phyloP scores from a whole-genome alignment of 30 jellyfish, hydroid and myxozoan genomes.

The Pseudorhiza aurosa region DNA sequence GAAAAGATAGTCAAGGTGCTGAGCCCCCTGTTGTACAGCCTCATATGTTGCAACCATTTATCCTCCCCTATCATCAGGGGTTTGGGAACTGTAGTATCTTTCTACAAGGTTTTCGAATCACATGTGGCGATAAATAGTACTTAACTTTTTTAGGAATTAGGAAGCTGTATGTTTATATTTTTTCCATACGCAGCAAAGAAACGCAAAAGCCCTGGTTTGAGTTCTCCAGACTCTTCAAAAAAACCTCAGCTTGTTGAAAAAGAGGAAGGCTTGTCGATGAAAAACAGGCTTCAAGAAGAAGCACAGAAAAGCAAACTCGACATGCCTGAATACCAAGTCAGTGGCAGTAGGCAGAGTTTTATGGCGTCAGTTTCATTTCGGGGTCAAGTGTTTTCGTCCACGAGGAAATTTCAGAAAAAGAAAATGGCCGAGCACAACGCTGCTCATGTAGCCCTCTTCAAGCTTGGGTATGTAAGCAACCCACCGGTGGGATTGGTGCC shows the following conservation, averaged over 20 bases:
- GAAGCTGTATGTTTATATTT: no score
- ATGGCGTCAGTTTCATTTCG: slow-evolving; percentile 56
- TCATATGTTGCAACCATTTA: no score
- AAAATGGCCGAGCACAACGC: slow-evolving; percentile 75
- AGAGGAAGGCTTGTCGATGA: slow-evolving; percentile 1
- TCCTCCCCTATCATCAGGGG: no score
- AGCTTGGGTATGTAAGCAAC: slow-evolving; percentile 15
- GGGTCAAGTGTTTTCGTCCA: slow-evolving; percentile 37
- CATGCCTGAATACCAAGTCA: slow-evolving; percentile 44
- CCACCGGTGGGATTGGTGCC: slow-evolving; percentile 13
- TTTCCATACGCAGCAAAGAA: slow-evolving; percentile 49
- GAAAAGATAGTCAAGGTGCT: no score
- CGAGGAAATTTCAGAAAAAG: slow-evolving; percentile 27
- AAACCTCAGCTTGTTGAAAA: slow-evolving; percentile 4
- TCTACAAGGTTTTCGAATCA: no score
- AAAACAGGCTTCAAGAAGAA: slow-evolving; percentile 65
- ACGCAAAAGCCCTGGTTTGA: slow-evolving; percentile 2
- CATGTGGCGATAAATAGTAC: no score
- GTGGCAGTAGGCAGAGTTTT: slow-evolving; percentile 12
- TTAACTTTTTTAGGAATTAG: no score
- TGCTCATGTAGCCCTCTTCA: slow-evolving; percentile 59
- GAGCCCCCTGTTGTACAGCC: no score
- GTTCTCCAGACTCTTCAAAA: background rate
- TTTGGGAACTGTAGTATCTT: no score
- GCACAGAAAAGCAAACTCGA: slow-evolving; percentile 67